These are phyloP conservation scores for Onychostoma macrolepis DNA, from an alignment of 2,113 vertebrate species.

Conservation along the genomic window DNA sequence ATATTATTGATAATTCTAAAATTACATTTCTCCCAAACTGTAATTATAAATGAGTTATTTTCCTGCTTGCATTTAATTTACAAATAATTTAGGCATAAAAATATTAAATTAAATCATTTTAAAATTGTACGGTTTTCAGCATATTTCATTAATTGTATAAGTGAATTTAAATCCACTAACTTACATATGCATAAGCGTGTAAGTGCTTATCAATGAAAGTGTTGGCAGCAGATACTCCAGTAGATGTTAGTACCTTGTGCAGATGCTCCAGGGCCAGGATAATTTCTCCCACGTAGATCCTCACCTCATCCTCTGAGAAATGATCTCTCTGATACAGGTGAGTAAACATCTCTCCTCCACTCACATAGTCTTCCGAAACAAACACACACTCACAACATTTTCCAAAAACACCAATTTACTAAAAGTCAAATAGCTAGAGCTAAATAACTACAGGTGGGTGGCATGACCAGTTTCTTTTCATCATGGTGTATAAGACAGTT, in stretches of 20 bases:
- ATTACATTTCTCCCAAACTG: not conserved
- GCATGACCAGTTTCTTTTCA: not conserved
- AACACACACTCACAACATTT: not conserved
- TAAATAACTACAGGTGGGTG: not conserved
- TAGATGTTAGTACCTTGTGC: constrained; percentile 80
- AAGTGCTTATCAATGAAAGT: not conserved
- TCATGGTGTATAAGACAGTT: not conserved
- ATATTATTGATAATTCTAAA: not conserved
- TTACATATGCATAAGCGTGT: not conserved
- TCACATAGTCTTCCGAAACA: constrained; percentile 84
- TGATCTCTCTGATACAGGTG: constrained; percentile 91
- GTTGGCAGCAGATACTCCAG: constrained; percentile 14
- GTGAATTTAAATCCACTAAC: not conserved
- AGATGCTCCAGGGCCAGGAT: constrained; percentile 88
- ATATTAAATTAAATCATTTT: no score
- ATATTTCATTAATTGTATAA: not conserved
- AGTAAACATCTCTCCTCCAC: constrained; percentile 91
- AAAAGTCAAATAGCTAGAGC: not conserved
- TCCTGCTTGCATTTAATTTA: not conserved
- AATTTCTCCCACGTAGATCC: constrained; percentile 87
- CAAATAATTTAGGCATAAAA: not conserved
- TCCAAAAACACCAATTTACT: not conserved
- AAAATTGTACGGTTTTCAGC: not conserved
- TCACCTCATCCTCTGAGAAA: constrained; percentile 88
- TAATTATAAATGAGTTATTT: not conserved